Base-by-base conservation (phyloP, 2,113 vertebrate genomes). In the Oostethus manadensis region DNA sequence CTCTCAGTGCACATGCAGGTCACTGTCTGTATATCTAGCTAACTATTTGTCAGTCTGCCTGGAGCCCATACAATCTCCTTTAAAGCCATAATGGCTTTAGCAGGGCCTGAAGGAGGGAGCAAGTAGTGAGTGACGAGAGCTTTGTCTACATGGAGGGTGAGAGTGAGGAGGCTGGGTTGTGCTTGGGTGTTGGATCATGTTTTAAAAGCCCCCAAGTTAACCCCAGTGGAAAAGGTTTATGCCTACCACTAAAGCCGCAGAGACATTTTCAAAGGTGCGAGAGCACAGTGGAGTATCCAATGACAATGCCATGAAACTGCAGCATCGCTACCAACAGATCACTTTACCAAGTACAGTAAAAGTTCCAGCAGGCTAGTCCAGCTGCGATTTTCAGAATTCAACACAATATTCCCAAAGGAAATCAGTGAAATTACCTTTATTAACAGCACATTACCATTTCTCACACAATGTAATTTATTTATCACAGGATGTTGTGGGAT, bases 141-240 rank as follows among this genome's bases (percentile, higher is more conserved):
- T 74, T 81, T 72, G 69, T 79, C 68, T 78, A 68, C 61, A 29
- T 70, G 14, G 46, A 8, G 17, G 29, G 51, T 3, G 33, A 18
- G 6, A 6, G 29, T 17, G 4, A n/a, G 15, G 45, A 40, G 20
- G n/a, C 5, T n/a, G 51, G 74, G 5, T 33, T 33, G 29, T 33
- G 29, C 29, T 33, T 72, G 43, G 68, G 51, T 70, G 64, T 63
- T 62, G 78, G 83, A 84, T 85, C 78, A 77, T 84, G 75, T 87
- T 84, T 86, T 81, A 84, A 82, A 81, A 78, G 82, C 76, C 84
- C 76, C 23, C 55, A 77, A 82, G 81, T 87, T 86, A 87, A 87
- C 84, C 80, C 72, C 75, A 73, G 79, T 83, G 76, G 73, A 81
- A 42, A 87, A 84, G 86, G 76, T 85, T 86, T 82, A 81, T 72